Conservation (phyloP, 2,113 vertebrate species). For the Thymallus thymallus region DNA sequence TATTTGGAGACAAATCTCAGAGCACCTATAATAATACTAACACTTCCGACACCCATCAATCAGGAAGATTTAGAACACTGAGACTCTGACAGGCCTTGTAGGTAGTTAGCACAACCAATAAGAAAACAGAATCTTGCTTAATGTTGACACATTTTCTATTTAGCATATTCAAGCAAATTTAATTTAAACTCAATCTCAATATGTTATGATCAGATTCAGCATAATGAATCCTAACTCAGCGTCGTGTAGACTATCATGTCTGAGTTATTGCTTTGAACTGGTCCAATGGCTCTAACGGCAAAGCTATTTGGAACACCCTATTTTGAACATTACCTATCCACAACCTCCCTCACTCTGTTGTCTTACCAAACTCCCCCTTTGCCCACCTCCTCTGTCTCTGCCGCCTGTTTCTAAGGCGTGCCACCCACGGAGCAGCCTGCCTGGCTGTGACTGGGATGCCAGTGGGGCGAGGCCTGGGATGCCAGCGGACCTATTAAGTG, state of each 20-base stretch:
- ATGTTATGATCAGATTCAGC: no score
- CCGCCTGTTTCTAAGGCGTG: conserved; percentile 36
- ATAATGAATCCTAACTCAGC: no score
- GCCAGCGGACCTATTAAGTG: conserved; percentile 13
- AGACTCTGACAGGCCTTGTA: conserved; percentile 13
- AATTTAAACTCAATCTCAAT: no score
- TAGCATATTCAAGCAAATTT: no score
- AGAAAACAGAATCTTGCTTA: conserved; percentile 14
- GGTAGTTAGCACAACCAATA: conserved; percentile 17
- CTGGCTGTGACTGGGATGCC: conserved; percentile 20
- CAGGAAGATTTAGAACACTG: conserved; percentile 43
- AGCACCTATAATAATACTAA: conserved; percentile 40
- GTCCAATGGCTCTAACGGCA: no score
- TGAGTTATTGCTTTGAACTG: no score
- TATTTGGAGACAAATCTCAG: conserved; percentile 40
- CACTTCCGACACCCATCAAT: conserved; percentile 38
- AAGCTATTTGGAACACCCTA: no score
- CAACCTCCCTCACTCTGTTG: conserved; percentile 12
- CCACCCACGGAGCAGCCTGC: conserved; percentile 58
- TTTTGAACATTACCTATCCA: no score
- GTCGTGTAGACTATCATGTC: no score
- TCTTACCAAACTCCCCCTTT: conserved; percentile 30
- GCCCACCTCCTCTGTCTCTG: conserved; percentile 18
- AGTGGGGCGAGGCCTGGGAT: not conserved
- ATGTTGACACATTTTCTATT: not conserved